Evolutionary conservation across 2,888 invertebrate genomes (phyloP), one percentile per base, ranked within the genome.

Genomic region (Ceramica pisi): DNA sequence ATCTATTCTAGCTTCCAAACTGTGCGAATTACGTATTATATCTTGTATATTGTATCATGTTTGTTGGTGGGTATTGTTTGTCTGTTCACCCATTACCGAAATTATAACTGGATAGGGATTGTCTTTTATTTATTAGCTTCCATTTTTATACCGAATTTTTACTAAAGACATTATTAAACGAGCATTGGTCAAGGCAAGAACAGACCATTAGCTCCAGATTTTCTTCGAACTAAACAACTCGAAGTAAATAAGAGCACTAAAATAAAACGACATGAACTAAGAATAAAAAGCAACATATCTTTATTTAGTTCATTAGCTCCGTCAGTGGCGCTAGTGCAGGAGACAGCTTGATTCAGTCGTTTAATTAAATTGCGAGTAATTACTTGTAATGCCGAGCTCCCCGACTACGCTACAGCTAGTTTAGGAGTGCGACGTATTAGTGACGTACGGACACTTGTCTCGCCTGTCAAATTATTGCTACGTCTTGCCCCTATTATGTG

Each of bases 331-430:
- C 68, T 78, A 77, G 84, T 83, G 82, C 66, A 68, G 53, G 69
- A 83, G 78, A 75, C 82, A 78, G 75, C 84, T 72, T 80, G 78
- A 85, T 80, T 85, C 78, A 83, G 71, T 70, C 75, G 72, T 80
- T 82, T 85, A 83, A 85, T 85, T 85, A 85, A 85, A 85, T 78
- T 78, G 62, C 83, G 56, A 77, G 84, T 83, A 85, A 85, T 85
- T 77, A 82, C 82, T 80, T 76, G 80, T 82, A 83, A 80, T 70
- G 53, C 41, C 63, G 59, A 74, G 79, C 84, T 78, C 70, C 73
- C 50, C 19, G 50, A 71, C 75, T 63, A 57, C 31, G 51, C 61
- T 56, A 38, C 60, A 69, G 66, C 62, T 51, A 66, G 61, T 69
- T 56, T 38, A 57, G 46, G 23, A 60, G 51, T 46, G 5, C 41